Evolutionary conservation across 2,113 vertebrate species (phyloP), one percentile per base, ranked within the genome.

Genomic region (Perccottus glenii): DNA sequence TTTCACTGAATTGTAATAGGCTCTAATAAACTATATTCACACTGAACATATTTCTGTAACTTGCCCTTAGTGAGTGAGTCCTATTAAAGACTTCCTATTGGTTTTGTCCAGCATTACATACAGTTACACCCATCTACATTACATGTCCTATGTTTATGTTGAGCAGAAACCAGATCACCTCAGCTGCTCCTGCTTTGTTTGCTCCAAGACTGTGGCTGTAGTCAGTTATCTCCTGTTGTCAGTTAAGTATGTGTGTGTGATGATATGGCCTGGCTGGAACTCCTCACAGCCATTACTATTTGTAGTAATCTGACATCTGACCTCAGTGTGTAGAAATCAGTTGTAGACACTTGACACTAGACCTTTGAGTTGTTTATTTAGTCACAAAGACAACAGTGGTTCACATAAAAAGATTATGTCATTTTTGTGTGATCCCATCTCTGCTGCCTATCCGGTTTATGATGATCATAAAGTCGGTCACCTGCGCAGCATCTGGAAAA

Each of bases 201-300:
- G 47, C 62, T 46, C 58, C 40, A 0, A 40, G 65, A n/a, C 16
- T 1, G 5, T 46, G 44, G 40, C 66, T 40, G 63, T 49, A 72
- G 68, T 42, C 47, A 50, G 57, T 62, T 70, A 67, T 78, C 51
- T 61, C 42, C 5, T 44, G 19, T 38, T 75, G 49, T 66, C 27
- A 42, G 32, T 40, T n/a, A 5, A 52, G 40, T 40, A 44, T n/a
- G 32, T 32, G 4, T 36, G 7, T 36, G 27, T 59, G 27, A 55
- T 10, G 61, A 35, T 49, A 48, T 36, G 52, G 19, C 36, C n/a
- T 59, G 53, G 11, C 64, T 40, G 36, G 55, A 70, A 73, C 51
- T 61, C 70, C 33, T 71, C 59, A 64, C 53, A 68, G 56, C 62
- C 62, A 38, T 55, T n/a, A 51, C 67, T 85, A 48, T 81, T 75